Conservation (phyloP, 1,140 invertebrate species). For the Drosophila hydei region DNA sequence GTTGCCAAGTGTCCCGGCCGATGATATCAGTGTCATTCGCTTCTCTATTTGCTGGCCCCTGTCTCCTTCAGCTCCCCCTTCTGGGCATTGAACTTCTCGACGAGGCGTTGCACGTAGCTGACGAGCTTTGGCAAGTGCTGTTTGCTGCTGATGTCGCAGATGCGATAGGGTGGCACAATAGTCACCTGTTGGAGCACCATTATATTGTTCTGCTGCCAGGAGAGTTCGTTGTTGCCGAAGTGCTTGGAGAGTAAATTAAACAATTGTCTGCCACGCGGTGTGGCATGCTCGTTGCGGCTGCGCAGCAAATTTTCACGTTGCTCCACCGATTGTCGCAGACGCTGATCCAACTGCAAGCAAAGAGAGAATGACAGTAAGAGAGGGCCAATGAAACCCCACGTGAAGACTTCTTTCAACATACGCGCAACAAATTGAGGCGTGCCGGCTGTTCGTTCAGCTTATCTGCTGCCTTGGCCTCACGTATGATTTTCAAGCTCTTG, state of each 20-base stretch:
- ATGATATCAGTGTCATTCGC: not conserved
- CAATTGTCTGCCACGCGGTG: conserved; percentile 28
- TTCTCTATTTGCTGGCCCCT: conserved; percentile 7
- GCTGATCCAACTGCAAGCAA: conserved; percentile 44
- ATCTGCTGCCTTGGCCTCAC: conserved; percentile 19
- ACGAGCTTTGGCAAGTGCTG: conserved; percentile 23
- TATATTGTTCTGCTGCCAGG: conserved; percentile 26
- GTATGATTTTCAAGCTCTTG: conserved; percentile 48
- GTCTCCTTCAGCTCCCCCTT: not conserved
- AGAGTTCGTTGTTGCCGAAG: conserved; percentile 26
- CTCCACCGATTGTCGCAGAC: conserved; percentile 18
- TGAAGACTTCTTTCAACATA: not conserved
- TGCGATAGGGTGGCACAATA: conserved; percentile 43
- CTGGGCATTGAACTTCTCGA: conserved; percentile 27
- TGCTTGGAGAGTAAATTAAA: conserved; percentile 26
- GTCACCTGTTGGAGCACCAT: conserved; percentile 41
- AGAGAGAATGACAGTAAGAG: not conserved
- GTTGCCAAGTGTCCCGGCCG: not conserved
- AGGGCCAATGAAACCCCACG: not conserved
- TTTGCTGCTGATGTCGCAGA: conserved; percentile 21
- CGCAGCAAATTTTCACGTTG: conserved; percentile 11
- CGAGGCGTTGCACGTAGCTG: conserved; percentile 28
- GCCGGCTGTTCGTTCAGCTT: not conserved
- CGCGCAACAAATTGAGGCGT: conserved; percentile 32
- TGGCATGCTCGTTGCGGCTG: conserved; percentile 21